Base-by-base conservation (phyloP, 2,888 invertebrate genomes). In the Acronicta leporina region DNA sequence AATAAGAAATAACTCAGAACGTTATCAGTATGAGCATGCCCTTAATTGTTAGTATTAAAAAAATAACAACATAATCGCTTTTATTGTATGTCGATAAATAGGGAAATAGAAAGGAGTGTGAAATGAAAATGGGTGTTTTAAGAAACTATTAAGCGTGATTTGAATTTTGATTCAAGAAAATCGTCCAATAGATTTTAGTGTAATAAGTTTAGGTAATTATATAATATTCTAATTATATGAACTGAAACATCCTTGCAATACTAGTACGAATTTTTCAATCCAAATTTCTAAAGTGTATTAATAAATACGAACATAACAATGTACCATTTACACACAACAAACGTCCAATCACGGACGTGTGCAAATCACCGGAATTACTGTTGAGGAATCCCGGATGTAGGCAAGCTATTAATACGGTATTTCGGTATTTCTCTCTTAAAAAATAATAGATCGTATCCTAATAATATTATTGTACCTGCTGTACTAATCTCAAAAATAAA, bases 341-440 rank as follows among this genome's bases (percentile, higher is more conserved):
- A 38, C 38, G 38, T 38, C 38, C 38, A 38, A 38, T n/a, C 38
- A 38, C 38, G 38, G 6, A n/a, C 38, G 38, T 38, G 38, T 38
- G 38, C 38, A 38, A 38, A 38, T 38, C n/a, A 38, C 38, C 38
- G 38, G 38, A 38, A 38, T 38, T 38, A 38, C 38, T 38, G 38
- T 38, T 38, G 38, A 38, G 38, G 38, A 38, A n/a, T 38, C n/a
- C 38, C 38, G 38, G 38, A 38, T n/a, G 38, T 38, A 38, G 38
- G 38, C n/a, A 35, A 13, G n/a, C 38, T 38, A 38, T 38, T n/a
- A 38, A n/a, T 38, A n/a, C 38, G 38, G 38, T 38, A 38, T 38
- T 38, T 38, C 38, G 38, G 38, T 38, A 38, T 38, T 38, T 38
- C n/a, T 38, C 35, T 35, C n/a, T 6, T 7, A 38, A 1, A 38